Evolutionary conservation across 1,140 invertebrate species (phyloP).

Genomic region (Hermetia illucens): DNA sequence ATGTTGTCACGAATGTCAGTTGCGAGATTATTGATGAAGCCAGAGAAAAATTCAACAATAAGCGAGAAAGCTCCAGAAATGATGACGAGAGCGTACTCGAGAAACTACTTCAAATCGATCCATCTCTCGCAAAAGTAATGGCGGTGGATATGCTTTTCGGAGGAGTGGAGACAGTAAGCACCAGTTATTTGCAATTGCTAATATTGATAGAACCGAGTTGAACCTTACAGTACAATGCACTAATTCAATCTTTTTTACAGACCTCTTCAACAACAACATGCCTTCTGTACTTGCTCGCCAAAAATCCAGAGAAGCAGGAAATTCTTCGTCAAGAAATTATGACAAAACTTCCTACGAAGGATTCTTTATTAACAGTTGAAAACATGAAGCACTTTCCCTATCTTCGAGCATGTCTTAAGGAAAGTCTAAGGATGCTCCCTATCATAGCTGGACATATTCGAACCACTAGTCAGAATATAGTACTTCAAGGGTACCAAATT

Average conservation of each 20-base stretch:
- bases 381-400: slow-evolving; percentile 40
- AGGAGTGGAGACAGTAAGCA: slow-evolving; percentile 26
- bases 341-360: slow-evolving; percentile 33
- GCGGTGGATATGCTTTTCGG: slow-evolving; percentile 30
- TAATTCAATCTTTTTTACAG: slow-evolving; percentile 8
- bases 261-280: slow-evolving; percentile 13
- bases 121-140: slow-evolving; percentile 31
- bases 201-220: neutral
- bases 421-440: slow-evolving; percentile 39
- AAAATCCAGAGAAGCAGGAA: slow-evolving; percentile 56
- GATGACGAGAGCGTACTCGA: slow-evolving; percentile 25
- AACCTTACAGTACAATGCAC: too few relatives aligned
- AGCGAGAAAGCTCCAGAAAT: slow-evolving; percentile 12
- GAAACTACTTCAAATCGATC: slow-evolving; percentile 31
- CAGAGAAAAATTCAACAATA: slow-evolving; percentile 10
- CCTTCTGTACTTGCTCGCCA: slow-evolving; percentile 36
- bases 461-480: slow-evolving; percentile 32
- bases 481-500: slow-evolving; percentile 38
- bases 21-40: slow-evolving; percentile 17
- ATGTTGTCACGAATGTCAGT: slow-evolving; percentile 14
- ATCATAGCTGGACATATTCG: slow-evolving; percentile 34
- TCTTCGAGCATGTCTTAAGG: slow-evolving; percentile 49
- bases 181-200: neutral
- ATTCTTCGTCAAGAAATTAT: slow-evolving; percentile 54
- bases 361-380: slow-evolving; percentile 36